Evolutionary conservation across 1,140 invertebrate species (phyloP).

Genomic region (Sinonovacula constricta): DNA sequence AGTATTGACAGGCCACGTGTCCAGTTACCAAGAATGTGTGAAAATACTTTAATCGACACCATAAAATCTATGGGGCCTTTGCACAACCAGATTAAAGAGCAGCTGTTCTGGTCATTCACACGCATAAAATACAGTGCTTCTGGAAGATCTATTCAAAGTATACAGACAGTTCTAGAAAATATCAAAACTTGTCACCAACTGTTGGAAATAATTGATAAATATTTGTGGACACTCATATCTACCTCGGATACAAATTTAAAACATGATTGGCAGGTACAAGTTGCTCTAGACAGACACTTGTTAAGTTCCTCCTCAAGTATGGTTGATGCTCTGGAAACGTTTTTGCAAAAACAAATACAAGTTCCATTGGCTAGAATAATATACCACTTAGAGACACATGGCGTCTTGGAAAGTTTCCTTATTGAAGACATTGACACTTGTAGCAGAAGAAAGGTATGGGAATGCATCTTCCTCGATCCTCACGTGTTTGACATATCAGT

Average conservation of each 20-base stretch:
- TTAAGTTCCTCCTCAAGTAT: constrained; percentile 16
- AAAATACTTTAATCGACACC: constrained; percentile 21
- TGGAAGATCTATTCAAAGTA: constrained; percentile 43
- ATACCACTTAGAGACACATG: constrained; percentile 13
- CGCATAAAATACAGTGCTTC: constrained; percentile 50
- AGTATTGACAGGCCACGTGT: constrained; percentile 35
- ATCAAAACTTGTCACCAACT: constrained; percentile 22
- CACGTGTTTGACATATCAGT: constrained; percentile 4
- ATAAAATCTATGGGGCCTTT: constrained; percentile 50
- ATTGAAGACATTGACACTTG: neutral
- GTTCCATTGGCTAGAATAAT: constrained; percentile 21
- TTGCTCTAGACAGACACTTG: constrained; percentile 11
- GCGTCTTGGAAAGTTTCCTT: constrained; percentile 30
- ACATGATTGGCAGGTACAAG: constrained; percentile 24
- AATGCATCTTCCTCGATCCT: neutral
- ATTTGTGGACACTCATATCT: constrained; percentile 14
- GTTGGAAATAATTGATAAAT: constrained; percentile 46
- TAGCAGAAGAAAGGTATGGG: neutral
- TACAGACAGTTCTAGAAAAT: constrained; percentile 30
- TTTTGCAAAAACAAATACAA: neutral
- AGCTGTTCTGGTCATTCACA: constrained; percentile 62
- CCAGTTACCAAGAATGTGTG: constrained; percentile 16
- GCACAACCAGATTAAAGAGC: constrained; percentile 24
- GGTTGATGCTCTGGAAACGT: constrained; percentile 26
- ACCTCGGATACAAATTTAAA: neutral